Percentiles rank a stretch among this genome's conserved stretches.
These are phyloP conservation scores for Pachycephus smyrnensis DNA, from an alignment of 2,888 invertebrate species.

Conservation along the genomic window DNA sequence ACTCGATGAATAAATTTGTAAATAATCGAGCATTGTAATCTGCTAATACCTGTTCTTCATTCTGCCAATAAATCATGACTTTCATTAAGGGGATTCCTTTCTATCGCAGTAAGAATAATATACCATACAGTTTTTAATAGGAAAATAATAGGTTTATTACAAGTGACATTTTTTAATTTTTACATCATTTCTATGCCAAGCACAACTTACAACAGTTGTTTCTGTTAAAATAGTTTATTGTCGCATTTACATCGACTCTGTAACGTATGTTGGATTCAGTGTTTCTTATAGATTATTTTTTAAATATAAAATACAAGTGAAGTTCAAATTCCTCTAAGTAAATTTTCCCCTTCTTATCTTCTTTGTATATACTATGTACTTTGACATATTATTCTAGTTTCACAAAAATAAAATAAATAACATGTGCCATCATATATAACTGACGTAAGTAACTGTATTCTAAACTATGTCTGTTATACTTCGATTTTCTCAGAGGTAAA, in stretches of 20 bases:
- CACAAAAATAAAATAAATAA: not conserved
- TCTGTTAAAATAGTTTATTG: not conserved
- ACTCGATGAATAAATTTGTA: not conserved
- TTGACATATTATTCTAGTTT: not conserved
- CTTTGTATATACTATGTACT: not conserved
- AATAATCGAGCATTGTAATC: conserved; percentile 2
- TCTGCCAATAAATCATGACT: not conserved
- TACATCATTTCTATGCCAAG: not conserved
- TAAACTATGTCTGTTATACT: not conserved
- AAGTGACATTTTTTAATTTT: conserved; percentile 10
- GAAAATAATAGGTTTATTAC: conserved; percentile 13
- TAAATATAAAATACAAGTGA: not conserved
- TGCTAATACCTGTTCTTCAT: not conserved
- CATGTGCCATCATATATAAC: not conserved
- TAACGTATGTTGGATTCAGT: not conserved
- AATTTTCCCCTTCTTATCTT: not conserved
- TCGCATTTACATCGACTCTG: not conserved
- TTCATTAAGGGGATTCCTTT: not conserved
- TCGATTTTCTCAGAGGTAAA: not conserved
- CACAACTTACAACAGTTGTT: not conserved
- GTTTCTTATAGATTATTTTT: not conserved
- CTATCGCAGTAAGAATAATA: not conserved
- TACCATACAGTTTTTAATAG: not conserved
- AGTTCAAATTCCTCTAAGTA: not conserved
- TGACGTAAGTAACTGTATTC: not conserved